A percentile compares a stretch with the other conserved stretches of the same genome.
phyloP scores from a whole-genome alignment of 2,888 invertebrate genomes.

The Lottia gigantea region DNA sequence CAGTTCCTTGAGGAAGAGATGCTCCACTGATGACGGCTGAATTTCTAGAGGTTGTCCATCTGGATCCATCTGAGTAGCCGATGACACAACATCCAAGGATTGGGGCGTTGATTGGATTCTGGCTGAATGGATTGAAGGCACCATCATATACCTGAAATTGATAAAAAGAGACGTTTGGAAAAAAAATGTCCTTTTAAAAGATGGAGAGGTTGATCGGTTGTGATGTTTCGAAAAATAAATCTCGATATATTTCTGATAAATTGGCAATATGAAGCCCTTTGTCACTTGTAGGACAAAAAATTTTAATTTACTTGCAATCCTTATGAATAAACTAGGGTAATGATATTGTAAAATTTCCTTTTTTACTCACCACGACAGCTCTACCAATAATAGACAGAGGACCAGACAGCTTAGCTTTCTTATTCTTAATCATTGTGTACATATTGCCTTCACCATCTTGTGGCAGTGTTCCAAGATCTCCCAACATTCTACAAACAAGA shows the following conservation, averaged over 20 bases:
- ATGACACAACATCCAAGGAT: conserved; percentile 1
- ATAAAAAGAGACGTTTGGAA: too few relatives aligned
- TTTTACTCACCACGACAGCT: conserved; percentile 18
- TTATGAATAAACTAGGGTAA: too few relatives aligned
- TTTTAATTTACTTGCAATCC: too few relatives aligned
- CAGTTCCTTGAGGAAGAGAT: not conserved
- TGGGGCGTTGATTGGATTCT: conserved; percentile 7
- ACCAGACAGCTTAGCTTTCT: conserved; percentile 12
- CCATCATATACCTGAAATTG: not conserved
- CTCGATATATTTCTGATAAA: too few relatives aligned
- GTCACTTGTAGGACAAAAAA: too few relatives aligned
- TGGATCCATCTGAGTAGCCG: not conserved
- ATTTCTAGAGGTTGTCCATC: not conserved
- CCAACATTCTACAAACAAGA: not conserved
- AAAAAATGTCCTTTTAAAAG: too few relatives aligned
- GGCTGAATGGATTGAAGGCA: not conserved
- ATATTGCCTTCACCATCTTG: not conserved
- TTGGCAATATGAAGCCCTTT: too few relatives aligned
- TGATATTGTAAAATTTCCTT: too few relatives aligned
- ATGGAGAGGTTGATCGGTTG: too few relatives aligned
- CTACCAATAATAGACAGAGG: conserved; percentile 15
- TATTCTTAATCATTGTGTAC: conserved; percentile 1
- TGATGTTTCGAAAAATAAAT: too few relatives aligned
- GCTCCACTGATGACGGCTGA: not conserved
- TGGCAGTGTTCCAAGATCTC: not conserved